Conservation (phyloP, 1,140 invertebrate genomes). For the Cylas formicarius region DNA sequence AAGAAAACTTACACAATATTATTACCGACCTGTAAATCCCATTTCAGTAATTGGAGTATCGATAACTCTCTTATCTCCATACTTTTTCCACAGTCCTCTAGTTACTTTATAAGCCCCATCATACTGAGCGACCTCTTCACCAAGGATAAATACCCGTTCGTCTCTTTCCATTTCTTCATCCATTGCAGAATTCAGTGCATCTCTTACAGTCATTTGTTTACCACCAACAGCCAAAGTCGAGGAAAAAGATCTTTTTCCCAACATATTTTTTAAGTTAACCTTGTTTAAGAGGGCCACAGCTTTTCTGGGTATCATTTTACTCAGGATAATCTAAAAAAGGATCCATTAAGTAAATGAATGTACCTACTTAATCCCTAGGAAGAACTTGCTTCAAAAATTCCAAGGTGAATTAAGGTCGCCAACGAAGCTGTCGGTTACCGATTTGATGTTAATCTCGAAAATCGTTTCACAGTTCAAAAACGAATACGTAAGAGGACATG, state of each 20-base stretch:
- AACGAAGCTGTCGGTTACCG: conserved; percentile 10
- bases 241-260: conserved; percentile 45
- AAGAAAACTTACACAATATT: too few species aligned
- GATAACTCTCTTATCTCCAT: conserved; percentile 92
- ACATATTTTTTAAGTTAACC: conserved; percentile 13
- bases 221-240: conserved; percentile 49
- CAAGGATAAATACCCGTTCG: conserved; percentile 88
- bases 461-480: conserved; percentile 10
- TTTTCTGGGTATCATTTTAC: conserved; percentile 13
- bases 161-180: conserved; percentile 97
- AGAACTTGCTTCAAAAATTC: conserved; percentile 5
- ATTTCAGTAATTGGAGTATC: conserved; percentile 99
- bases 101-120: conserved; percentile 96
- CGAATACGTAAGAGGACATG: conserved; percentile 19
- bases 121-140: conserved; percentile 95
- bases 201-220: conserved; percentile 84
- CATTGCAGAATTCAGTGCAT: conserved; percentile 93
- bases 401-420: conserved; percentile 23
- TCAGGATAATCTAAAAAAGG: too few species aligned
- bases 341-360: not conserved
- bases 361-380: not conserved
- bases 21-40: conserved; percentile 80
- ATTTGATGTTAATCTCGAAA: conserved; percentile 13
- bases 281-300: conserved; percentile 12
- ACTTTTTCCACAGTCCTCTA: conserved; percentile 96